These are phyloP conservation scores for Gallinago solitaria DNA, from an alignment of 2,797 vertebrate genomes.

Conservation along the genomic window DNA sequence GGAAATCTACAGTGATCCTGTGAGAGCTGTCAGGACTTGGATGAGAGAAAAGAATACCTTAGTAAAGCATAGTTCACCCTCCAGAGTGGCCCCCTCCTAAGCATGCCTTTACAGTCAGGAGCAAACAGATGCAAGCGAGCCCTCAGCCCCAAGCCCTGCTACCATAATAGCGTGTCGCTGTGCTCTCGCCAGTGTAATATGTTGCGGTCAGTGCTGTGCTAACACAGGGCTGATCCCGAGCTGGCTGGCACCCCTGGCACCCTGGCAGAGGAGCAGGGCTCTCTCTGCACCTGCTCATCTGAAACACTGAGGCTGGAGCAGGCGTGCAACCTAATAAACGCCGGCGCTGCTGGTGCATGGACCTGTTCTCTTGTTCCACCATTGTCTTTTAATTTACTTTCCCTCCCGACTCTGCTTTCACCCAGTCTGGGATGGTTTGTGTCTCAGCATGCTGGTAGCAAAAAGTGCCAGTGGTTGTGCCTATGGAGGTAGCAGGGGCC, in stretches of 20 bases:
- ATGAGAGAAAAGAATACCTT: background rate
- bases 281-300: background rate
- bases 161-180: rapidly evolving
- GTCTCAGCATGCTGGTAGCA: background rate
- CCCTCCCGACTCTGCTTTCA: background rate
- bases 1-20: background rate
- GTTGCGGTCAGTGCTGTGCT: background rate
- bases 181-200: background rate
- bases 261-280: background rate
- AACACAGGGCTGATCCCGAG: background rate
- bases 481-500: background rate
- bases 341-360: rapidly evolving
- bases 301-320: background rate
- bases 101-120: background rate
- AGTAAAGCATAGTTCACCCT: background rate
- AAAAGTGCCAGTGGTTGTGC: background rate
- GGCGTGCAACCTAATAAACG: background rate
- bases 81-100: background rate
- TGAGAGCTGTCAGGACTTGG: background rate
- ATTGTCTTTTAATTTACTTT: background rate
- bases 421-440: background rate
- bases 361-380: background rate
- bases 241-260: background rate
- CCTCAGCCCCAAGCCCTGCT: background rate
- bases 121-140: background rate